A percentile compares a stretch with the other conserved stretches of the same genome.
phyloP scores from a whole-genome alignment of 2,797 vertebrate species.

The Chaenodraco wilsoni region DNA sequence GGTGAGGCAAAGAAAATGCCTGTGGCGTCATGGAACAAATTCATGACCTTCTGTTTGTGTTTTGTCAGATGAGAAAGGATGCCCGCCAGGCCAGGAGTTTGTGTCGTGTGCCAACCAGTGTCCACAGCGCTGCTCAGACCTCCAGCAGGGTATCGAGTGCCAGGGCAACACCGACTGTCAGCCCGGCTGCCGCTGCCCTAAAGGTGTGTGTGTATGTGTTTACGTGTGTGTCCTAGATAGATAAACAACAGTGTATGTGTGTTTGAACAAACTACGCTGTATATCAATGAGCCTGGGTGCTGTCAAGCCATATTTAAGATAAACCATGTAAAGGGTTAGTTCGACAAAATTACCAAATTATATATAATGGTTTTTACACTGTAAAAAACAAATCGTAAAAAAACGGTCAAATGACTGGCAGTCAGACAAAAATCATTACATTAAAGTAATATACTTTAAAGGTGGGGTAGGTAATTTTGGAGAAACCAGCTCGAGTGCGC shows the following conservation, averaged over 20 bases:
- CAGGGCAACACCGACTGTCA: conserved; percentile 82
- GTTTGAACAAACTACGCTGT: conserved; percentile 1
- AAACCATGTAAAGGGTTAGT: background rate
- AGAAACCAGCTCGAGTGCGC: no score
- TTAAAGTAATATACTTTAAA: no score
- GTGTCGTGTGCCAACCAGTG: conserved; percentile 87
- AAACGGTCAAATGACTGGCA: no score
- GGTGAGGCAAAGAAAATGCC: background rate
- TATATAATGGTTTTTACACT: background rate
- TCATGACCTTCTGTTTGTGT: conserved; percentile 57
- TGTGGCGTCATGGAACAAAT: conserved; percentile 25
- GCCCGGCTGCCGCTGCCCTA: conserved; percentile 87
- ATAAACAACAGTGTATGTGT: conserved; percentile 12
- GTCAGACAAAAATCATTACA: no score
- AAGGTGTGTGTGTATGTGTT: conserved; percentile 70
- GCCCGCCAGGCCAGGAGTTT: conserved; percentile 83
- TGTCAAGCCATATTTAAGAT: background rate
- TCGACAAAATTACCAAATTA: background rate
- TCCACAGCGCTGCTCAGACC: conserved; percentile 88
- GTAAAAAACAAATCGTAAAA: no score
- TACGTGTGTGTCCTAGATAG: conserved; percentile 1
- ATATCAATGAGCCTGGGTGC: background rate
- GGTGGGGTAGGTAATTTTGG: no score
- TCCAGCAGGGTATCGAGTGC: conserved; percentile 89
- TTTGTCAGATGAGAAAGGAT: conserved; percentile 80